Evolutionary conservation across 2,113 vertebrate genomes (phyloP).

Genomic region (Oncorhynchus tshawytscha): DNA sequence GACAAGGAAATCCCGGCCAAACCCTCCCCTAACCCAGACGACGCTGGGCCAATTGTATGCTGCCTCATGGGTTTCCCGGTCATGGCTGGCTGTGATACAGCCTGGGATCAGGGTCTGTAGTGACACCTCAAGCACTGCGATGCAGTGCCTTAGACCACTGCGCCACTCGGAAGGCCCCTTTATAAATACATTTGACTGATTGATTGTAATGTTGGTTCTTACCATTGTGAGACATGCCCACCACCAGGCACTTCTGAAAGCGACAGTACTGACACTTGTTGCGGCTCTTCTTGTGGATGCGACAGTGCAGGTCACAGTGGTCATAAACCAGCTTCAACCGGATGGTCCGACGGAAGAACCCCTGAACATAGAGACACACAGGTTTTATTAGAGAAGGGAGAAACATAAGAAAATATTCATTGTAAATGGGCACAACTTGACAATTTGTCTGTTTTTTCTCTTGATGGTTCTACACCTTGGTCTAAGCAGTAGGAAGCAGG

Average conservation of each 20-base stretch:
- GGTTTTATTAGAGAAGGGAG: too few relatives aligned
- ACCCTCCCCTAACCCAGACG: not conserved
- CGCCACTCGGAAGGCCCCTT: too few relatives aligned
- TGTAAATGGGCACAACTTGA: not conserved
- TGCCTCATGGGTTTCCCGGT: too few relatives aligned
- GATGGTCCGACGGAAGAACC: slow-evolving; percentile 96
- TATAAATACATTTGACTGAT: too few relatives aligned
- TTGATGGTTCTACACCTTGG: too few relatives aligned
- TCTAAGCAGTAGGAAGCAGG: too few relatives aligned
- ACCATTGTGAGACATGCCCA: slow-evolving; percentile 99
- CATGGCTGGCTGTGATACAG: too few relatives aligned
- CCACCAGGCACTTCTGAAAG: slow-evolving; percentile 97
- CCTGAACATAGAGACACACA: slow-evolving; percentile 66
- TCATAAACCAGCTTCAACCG: slow-evolving; percentile 95
- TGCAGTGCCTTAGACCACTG: too few relatives aligned
- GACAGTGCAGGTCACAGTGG: slow-evolving; percentile 92
- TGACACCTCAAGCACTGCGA: too few relatives aligned
- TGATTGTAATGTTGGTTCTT: slow-evolving; percentile 48
- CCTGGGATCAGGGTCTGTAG: too few relatives aligned
- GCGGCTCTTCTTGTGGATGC: slow-evolving; percentile 97
- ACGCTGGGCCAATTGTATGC: not conserved
- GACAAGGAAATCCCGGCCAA: too few relatives aligned
- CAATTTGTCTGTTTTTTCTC: too few relatives aligned
- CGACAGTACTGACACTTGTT: slow-evolving; percentile 99
- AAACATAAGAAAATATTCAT: not conserved